Evolutionary conservation across 2,888 invertebrate genomes (phyloP).

Genomic region (Tachystola acroxantha): DNA sequence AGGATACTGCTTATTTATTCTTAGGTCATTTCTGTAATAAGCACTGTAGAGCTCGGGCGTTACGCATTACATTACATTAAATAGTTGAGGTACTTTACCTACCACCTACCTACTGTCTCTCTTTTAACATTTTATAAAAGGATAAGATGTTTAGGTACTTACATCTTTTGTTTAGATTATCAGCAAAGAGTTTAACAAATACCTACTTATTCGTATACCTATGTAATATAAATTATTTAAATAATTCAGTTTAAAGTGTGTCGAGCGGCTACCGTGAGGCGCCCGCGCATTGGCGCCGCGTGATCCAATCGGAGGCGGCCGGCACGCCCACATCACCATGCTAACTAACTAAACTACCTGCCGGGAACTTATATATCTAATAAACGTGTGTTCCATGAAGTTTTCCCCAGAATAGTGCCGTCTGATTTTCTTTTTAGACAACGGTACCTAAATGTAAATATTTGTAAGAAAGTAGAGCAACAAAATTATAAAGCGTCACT

Average conservation of each 20-base stretch:
- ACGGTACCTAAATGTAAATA: no score
- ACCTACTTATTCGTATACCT: background rate
- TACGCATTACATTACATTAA: background rate
- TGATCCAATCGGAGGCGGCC: constrained; percentile 58
- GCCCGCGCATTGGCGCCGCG: constrained; percentile 69
- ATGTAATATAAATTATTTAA: background rate
- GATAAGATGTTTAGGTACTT: no score
- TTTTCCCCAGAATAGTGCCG: no score
- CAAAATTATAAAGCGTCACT: no score
- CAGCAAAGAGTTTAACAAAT: no score
- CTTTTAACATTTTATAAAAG: no score
- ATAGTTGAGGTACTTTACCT: background rate
- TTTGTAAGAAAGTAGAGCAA: no score
- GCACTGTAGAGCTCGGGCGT: no score
- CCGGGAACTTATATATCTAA: no score
- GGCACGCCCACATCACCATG: constrained; percentile 53
- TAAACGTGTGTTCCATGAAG: no score
- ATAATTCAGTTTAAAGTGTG: constrained; percentile 2
- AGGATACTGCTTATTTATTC: constrained; percentile 35
- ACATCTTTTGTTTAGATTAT: no score
- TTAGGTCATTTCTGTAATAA: constrained; percentile 28
- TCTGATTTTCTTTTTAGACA: background rate
- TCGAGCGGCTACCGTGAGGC: constrained; percentile 55
- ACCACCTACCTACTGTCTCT: no score
- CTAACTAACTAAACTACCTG: constrained; percentile 7